phyloP scores from a whole-genome alignment of 2,888 invertebrate genomes.

The Pseudococcus longispinus region DNA sequence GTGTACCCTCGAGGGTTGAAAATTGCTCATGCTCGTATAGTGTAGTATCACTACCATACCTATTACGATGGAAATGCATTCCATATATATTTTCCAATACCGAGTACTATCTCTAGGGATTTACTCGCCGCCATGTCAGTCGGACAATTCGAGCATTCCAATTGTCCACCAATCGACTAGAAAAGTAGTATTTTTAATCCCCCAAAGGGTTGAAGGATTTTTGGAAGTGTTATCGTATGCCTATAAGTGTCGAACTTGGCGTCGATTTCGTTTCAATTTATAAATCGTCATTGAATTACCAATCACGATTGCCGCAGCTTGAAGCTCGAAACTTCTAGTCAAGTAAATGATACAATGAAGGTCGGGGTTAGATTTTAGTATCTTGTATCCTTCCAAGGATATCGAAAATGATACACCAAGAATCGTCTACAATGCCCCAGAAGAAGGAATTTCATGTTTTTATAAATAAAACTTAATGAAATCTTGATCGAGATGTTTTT shows the following conservation, averaged over 20 bases:
- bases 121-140: background rate
- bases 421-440: background rate
- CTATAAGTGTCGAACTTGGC: background rate
- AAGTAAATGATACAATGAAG: background rate
- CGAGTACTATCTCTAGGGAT: background rate
- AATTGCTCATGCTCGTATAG: background rate
- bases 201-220: background rate
- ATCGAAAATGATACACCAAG: background rate
- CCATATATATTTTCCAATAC: background rate
- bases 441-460: background rate
- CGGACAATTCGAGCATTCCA: slow-evolving; percentile 9
- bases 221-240: background rate
- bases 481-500: background rate
- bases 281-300: background rate
- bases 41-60: background rate
- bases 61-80: background rate
- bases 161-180: background rate
- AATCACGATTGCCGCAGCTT: background rate
- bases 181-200: slow-evolving; percentile 1
- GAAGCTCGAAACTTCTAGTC: background rate
- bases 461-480: background rate
- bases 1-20: background rate
- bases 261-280: slow-evolving; percentile 21
- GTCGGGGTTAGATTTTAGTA: background rate
- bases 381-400: background rate